phyloP scores from a whole-genome alignment of 2,113 vertebrate species.

The Myiopsitta monachus region DNA sequence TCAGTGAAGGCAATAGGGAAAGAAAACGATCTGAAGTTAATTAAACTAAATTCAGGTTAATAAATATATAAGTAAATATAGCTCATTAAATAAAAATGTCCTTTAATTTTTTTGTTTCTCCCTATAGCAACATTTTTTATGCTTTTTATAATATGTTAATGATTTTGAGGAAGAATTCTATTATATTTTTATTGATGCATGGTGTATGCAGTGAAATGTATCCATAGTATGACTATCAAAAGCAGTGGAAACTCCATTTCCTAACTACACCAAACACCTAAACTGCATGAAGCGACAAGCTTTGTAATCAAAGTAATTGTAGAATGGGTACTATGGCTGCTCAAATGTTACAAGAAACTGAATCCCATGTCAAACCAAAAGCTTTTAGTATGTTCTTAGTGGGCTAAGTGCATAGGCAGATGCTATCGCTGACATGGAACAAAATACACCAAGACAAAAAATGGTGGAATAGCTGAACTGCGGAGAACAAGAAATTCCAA shows the following conservation, averaged over 20 bases:
- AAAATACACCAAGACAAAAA: neutral
- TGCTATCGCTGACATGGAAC: neutral
- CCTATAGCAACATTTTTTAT: neutral
- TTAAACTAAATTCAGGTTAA: neutral
- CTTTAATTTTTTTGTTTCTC: neutral
- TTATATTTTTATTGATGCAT: neutral
- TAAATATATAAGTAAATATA: neutral
- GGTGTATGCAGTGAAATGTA: neutral
- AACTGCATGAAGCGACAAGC: neutral
- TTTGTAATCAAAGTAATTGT: neutral
- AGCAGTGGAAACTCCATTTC: neutral
- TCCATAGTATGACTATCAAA: neutral
- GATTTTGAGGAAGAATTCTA: neutral
- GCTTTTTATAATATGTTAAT: neutral
- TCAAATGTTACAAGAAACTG: neutral
- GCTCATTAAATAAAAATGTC: neutral
- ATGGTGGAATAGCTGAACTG: neutral
- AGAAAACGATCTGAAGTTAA: neutral
- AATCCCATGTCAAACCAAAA: neutral
- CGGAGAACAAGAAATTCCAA: constrained; percentile 8
- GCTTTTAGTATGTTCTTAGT: neutral
- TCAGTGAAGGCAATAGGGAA: neutral
- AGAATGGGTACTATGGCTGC: neutral
- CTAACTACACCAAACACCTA: neutral
- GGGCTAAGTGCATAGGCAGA: neutral